Percentiles rank a stretch among this genome's conserved stretches.
Evolutionary conservation across 2,888 invertebrate genomes (phyloP).

Genomic region (Eristalis intricaria): DNA sequence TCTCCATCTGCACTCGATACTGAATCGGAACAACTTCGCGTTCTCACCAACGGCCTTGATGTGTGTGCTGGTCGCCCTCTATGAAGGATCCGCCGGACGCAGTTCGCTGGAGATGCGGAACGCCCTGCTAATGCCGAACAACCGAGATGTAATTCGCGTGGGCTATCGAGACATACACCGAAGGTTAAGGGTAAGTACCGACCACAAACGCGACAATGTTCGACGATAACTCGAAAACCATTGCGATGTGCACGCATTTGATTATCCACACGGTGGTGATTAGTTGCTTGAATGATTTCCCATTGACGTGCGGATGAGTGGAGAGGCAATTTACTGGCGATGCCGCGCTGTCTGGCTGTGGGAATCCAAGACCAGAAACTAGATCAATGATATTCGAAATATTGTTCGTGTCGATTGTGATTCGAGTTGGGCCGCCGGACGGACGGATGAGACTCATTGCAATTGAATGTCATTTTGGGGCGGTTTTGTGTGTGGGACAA

Average conservation of each 20-base stretch:
- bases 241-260: constrained; percentile 33
- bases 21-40: constrained; percentile 90
- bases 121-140: constrained; percentile 87
- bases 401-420: background rate
- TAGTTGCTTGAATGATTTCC: constrained; percentile 44
- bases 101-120: constrained; percentile 88
- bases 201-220: background rate
- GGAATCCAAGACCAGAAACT: background rate
- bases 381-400: constrained; percentile 12
- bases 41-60: constrained; percentile 92
- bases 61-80: constrained; percentile 89
- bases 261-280: constrained; percentile 33
- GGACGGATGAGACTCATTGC: background rate
- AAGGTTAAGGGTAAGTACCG: constrained; percentile 86
- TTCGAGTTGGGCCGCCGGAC: background rate
- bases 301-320: constrained; percentile 32
- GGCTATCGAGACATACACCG: constrained; percentile 92
- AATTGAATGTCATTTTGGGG: background rate
- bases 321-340: background rate
- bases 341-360: background rate
- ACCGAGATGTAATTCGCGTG: constrained; percentile 87
- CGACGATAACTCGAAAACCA: constrained; percentile 43
- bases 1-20: constrained; percentile 87
- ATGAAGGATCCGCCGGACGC: constrained; percentile 89
- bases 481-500: background rate